These are phyloP conservation scores for Parazoanthus swiftii DNA, from an alignment of 92 coral and sea anemone species.

Conservation along the genomic window DNA sequence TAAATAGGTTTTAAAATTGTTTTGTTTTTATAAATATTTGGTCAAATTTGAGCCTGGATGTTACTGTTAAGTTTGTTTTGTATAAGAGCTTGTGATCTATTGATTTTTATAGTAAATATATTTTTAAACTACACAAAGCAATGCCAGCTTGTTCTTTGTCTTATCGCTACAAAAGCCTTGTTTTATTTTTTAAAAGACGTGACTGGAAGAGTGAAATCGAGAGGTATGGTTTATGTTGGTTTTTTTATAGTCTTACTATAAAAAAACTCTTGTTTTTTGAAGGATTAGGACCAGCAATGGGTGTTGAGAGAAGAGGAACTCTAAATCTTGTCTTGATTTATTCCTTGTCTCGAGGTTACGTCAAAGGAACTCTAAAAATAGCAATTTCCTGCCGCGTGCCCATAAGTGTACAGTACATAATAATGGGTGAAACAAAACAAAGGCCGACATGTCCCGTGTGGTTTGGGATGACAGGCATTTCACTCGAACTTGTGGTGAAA, in stretches of 20 bases:
- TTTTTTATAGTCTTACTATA: not conserved
- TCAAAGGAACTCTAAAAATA: conserved; percentile 29
- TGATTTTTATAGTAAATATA: too few species aligned
- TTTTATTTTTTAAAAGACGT: not conserved
- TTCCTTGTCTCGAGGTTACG: conserved; percentile 6
- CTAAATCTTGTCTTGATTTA: conserved; percentile 20
- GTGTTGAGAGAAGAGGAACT: conserved; percentile 22
- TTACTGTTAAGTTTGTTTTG: too few species aligned
- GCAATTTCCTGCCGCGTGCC: not conserved
- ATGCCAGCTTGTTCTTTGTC: not conserved
- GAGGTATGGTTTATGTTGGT: not conserved
- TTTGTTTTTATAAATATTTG: too few species aligned
- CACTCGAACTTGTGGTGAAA: not conserved
- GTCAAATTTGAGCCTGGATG: too few species aligned
- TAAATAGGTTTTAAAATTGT: too few species aligned
- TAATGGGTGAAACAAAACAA: not conserved
- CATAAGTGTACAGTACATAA: not conserved
- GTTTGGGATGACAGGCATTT: not conserved
- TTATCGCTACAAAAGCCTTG: not conserved
- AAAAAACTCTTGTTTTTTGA: too few species aligned
- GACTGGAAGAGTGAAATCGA: not conserved
- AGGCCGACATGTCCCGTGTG: not conserved
- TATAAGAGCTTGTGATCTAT: too few species aligned
- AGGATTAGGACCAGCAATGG: not conserved
- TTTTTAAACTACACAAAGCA: not conserved